phyloP scores from a whole-genome alignment of 2,113 vertebrate genomes.

The Vireo altiloquus region DNA sequence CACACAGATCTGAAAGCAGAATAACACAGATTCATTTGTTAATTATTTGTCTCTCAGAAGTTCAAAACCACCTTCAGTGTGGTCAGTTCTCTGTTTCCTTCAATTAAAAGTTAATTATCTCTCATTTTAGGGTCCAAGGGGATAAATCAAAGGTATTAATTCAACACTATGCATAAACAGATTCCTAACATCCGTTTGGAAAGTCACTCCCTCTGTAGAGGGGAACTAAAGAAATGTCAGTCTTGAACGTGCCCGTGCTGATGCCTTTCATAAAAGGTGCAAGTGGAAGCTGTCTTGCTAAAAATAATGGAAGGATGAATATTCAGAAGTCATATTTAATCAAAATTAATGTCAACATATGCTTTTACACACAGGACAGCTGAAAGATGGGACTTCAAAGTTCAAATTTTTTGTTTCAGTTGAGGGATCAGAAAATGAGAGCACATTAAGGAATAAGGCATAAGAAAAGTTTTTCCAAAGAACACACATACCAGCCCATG shows the following conservation, averaged over 20 bases:
- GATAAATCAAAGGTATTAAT: background rate
- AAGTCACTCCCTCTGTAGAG: background rate
- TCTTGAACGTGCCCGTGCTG: background rate
- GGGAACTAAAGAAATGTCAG: slow-evolving; percentile 11
- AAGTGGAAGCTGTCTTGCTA: background rate
- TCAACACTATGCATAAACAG: background rate
- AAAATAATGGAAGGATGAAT: slow-evolving; percentile 6
- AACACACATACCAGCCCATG: background rate
- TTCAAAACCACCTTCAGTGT: background rate
- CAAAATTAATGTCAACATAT: slow-evolving; percentile 13
- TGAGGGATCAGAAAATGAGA: background rate
- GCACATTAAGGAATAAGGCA: background rate
- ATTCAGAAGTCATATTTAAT: slow-evolving; percentile 26
- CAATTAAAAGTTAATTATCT: background rate
- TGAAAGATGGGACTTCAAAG: background rate
- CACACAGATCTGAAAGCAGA: background rate
- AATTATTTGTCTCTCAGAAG: background rate
- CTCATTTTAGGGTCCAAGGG: background rate
- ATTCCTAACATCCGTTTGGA: background rate
- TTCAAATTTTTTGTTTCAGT: slow-evolving; percentile 9
- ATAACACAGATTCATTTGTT: background rate
- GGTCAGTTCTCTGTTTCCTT: background rate
- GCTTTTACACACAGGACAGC: background rate
- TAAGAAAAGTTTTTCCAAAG: background rate
- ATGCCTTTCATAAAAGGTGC: slow-evolving; percentile 8